Conservation (phyloP, 2,797 vertebrate species). For the Cynodonichthys magdalenae region DNA sequence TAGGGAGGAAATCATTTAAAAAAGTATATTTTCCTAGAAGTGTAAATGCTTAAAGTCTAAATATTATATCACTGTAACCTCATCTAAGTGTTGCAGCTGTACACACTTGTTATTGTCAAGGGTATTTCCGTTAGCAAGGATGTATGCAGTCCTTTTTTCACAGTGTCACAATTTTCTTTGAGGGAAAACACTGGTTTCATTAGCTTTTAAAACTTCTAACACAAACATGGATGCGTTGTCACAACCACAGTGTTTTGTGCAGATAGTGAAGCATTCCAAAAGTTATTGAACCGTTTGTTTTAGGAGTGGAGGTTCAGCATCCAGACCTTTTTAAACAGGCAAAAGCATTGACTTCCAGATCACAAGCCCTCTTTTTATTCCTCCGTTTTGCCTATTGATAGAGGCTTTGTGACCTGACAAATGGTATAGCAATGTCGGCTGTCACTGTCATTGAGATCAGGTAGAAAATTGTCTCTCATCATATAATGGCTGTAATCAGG, state of each 20-base stretch:
- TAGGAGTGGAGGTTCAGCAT: neutral
- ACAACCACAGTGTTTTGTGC: neutral
- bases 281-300: constrained; percentile 4
- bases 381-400: neutral
- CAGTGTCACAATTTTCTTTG: neutral
- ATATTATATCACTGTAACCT: neutral
- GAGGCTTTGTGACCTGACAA: constrained; percentile 27
- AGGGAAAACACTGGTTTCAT: neutral
- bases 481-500: constrained; percentile 55
- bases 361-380: constrained; percentile 1
- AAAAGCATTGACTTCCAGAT: constrained; percentile 3
- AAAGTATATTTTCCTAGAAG: neutral
- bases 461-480: constrained; percentile 34
- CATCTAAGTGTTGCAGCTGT: neutral
- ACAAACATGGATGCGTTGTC: neutral
- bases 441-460: constrained; percentile 22
- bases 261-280: constrained; percentile 1
- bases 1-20: neutral
- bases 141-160: neutral
- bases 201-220: neutral
- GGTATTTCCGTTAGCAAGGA: constrained; percentile 3
- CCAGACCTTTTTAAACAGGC: constrained; percentile 8
- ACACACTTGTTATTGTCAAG: neutral
- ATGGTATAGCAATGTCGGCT: constrained; percentile 19
- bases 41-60: neutral